Conservation (phyloP, 2,888 invertebrate genomes). For the Pycnomerus fuliginosus region DNA sequence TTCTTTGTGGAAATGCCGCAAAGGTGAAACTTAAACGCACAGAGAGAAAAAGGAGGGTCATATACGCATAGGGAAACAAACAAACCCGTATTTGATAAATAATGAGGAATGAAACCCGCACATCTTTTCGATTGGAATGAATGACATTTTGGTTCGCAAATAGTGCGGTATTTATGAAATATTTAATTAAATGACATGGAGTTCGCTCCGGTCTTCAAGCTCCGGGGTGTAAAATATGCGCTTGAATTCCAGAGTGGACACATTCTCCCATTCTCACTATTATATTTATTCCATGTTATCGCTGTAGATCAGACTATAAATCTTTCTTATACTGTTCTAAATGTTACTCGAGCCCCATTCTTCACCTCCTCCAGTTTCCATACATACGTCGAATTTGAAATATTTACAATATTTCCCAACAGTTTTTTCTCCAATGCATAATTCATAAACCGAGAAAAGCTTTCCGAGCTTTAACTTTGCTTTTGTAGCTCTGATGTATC, state of each 20-base stretch:
- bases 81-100: slow-evolving; percentile 11
- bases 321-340: slow-evolving; percentile 13
- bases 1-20: too few relatives aligned
- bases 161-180: slow-evolving; percentile 4
- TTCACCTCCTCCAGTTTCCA: slow-evolving; percentile 7
- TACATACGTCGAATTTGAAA: slow-evolving; percentile 13
- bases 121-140: slow-evolving; percentile 9
- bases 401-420: slow-evolving; percentile 12
- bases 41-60: slow-evolving; percentile 8
- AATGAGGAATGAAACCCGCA: slow-evolving; percentile 7
- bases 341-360: slow-evolving; percentile 10
- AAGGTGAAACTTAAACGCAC: slow-evolving; percentile 2
- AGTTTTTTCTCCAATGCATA: slow-evolving; percentile 17
- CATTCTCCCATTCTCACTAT: not conserved
- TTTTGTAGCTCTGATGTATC: slow-evolving; percentile 9
- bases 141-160: slow-evolving; percentile 17
- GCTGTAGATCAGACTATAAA: slow-evolving; percentile 13
- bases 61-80: slow-evolving; percentile 14
- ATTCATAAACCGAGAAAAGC: slow-evolving; percentile 15
- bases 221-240: slow-evolving; percentile 5
- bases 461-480: slow-evolving; percentile 4
- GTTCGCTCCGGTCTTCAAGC: slow-evolving; percentile 1
- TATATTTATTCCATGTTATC: slow-evolving; percentile 13
- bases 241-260: slow-evolving; percentile 3
- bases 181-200: slow-evolving; percentile 7